phyloP scores from a whole-genome alignment of 2,888 invertebrate species.

The Hirtodrosophila trivittata region DNA sequence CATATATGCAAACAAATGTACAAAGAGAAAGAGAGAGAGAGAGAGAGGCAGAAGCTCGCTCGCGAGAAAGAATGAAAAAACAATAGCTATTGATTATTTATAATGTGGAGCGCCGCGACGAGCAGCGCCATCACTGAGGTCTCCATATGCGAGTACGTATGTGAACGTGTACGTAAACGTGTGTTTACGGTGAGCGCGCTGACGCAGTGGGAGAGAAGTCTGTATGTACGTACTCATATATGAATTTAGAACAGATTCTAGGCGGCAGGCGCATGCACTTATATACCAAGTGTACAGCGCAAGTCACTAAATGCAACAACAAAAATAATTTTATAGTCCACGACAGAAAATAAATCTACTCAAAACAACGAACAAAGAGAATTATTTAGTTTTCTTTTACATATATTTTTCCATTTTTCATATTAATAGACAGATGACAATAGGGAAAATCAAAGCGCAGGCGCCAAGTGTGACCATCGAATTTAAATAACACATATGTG shows the following conservation, averaged over 20 bases:
- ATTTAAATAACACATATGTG: neutral
- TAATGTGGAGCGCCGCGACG: slow-evolving; percentile 27
- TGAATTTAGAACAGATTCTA: slow-evolving; percentile 34
- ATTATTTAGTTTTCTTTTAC: no score
- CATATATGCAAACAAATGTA: slow-evolving; percentile 8
- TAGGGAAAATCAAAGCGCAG: slow-evolving; percentile 43
- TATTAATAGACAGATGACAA: slow-evolving; percentile 17
- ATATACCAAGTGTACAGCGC: slow-evolving; percentile 25
- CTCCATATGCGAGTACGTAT: neutral
- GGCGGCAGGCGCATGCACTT: slow-evolving; percentile 61
- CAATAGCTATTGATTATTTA: slow-evolving; percentile 65
- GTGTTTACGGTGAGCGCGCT: slow-evolving; percentile 53
- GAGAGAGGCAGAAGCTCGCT: slow-evolving; percentile 6
- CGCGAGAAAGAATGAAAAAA: slow-evolving; percentile 25
- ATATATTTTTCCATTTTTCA: slow-evolving; percentile 3
- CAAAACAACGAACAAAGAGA: neutral
- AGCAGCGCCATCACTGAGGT: slow-evolving; percentile 1
- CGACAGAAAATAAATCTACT: neutral
- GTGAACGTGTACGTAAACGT: slow-evolving; percentile 24
- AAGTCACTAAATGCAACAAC: slow-evolving; percentile 18
- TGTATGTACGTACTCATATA: slow-evolving; percentile 2
- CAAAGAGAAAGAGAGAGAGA: slow-evolving; percentile 19
- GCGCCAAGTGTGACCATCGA: slow-evolving; percentile 45
- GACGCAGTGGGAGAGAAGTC: slow-evolving; percentile 68
- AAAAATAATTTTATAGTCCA: slow-evolving; percentile 11